A percentile compares a stretch with the other conserved stretches of the same genome.
These are phyloP conservation scores for Burhinus bistriatus DNA, from an alignment of 2,113 vertebrate genomes.

Conservation along the genomic window DNA sequence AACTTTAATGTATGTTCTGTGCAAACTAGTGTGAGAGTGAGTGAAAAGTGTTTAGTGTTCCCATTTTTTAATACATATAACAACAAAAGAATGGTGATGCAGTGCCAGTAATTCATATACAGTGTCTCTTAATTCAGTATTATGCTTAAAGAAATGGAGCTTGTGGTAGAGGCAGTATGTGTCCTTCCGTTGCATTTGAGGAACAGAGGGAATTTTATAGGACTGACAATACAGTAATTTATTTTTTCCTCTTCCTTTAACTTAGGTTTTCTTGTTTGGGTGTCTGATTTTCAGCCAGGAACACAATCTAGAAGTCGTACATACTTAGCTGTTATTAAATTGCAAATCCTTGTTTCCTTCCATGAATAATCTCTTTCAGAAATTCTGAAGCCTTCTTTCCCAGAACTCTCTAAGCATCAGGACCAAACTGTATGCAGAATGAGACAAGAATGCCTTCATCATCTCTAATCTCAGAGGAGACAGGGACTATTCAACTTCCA, in stretches of 20 bases:
- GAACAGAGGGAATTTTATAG: not conserved
- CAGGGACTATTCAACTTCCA: not conserved
- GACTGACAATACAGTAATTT: not conserved
- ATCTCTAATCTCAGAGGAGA: not conserved
- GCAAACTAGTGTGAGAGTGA: not conserved
- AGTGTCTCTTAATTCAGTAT: not conserved
- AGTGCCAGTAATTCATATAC: not conserved
- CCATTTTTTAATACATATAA: not conserved
- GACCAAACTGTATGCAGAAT: not conserved
- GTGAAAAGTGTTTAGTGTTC: not conserved
- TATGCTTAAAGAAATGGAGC: not conserved
- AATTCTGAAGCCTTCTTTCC: not conserved
- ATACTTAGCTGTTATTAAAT: not conserved
- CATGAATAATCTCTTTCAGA: not conserved
- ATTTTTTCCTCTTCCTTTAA: not conserved
- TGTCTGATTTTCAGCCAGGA: not conserved
- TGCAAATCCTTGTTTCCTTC: not conserved
- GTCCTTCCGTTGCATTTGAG: not conserved
- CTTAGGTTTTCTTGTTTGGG: not conserved
- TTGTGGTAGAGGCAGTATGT: not conserved
- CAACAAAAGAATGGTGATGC: not conserved
- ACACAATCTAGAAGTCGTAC: not conserved
- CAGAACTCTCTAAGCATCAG: not conserved
- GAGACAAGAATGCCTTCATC: not conserved
- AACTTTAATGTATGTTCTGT: not conserved